phyloP scores from a whole-genome alignment of 2,797 vertebrate genomes.

The Myripristis murdjan region DNA sequence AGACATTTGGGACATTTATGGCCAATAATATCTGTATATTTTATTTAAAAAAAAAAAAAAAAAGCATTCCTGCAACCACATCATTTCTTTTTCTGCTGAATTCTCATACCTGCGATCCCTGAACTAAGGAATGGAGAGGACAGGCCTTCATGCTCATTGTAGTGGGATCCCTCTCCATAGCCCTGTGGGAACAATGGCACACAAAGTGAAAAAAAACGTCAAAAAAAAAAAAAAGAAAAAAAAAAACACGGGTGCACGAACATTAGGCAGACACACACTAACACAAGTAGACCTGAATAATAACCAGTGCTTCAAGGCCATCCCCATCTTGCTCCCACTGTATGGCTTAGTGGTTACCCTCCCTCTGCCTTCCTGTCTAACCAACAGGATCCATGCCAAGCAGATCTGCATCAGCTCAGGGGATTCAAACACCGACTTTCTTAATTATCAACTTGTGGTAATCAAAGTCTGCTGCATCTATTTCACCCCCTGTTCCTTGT shows the following conservation, averaged over 20 bases:
- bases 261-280: not conserved
- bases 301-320: slow-evolving; percentile 29
- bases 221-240: slow-evolving; percentile 9
- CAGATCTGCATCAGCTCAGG: slow-evolving; percentile 80
- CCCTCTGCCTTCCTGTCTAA: slow-evolving; percentile 56
- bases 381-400: slow-evolving; percentile 77
- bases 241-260: not conserved
- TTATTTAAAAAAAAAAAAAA: not conserved
- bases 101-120: slow-evolving; percentile 90
- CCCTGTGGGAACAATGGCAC: slow-evolving; percentile 78
- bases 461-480: slow-evolving; percentile 83
- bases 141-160: slow-evolving; percentile 90
- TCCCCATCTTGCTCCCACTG: slow-evolving; percentile 51
- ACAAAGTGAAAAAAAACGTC: too few relatives aligned
- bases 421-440: slow-evolving; percentile 81
- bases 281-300: slow-evolving; percentile 12
- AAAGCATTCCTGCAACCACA: not conserved
- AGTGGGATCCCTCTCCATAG: slow-evolving; percentile 93
- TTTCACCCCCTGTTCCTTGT: slow-evolving; percentile 82
- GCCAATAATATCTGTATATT: not conserved
- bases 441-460: slow-evolving; percentile 85
- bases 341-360: slow-evolving; percentile 56
- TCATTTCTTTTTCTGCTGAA: not conserved
- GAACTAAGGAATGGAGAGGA: slow-evolving; percentile 94
- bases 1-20: not conserved